Percentiles rank a stretch among this genome's conserved stretches.
phyloP scores from a whole-genome alignment of 2,113 vertebrate species.

The Tinamus guttatus region DNA sequence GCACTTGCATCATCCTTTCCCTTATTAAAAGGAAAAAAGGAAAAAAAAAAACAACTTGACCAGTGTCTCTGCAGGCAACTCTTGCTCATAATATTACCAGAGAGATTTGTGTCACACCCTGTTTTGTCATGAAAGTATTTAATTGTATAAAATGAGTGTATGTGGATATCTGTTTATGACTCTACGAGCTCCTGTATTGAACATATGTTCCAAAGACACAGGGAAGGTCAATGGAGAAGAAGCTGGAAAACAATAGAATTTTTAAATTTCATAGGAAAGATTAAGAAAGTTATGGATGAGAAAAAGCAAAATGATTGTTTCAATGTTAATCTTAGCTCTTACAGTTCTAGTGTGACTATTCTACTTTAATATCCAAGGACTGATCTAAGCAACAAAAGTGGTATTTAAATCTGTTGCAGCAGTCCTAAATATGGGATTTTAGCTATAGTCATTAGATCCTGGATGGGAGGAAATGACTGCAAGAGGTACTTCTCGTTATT shows the following conservation, averaged over 20 bases:
- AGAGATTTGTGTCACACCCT: background rate
- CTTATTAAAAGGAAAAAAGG: background rate
- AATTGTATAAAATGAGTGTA: background rate
- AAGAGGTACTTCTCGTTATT: background rate
- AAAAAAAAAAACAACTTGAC: background rate
- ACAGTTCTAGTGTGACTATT: background rate
- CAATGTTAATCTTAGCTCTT: background rate
- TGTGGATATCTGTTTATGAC: background rate
- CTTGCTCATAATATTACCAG: background rate
- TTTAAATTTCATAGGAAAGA: background rate
- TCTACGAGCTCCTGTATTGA: background rate
- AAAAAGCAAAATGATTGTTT: background rate
- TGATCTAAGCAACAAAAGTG: background rate
- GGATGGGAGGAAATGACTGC: background rate
- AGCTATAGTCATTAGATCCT: background rate
- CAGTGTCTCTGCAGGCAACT: slow-evolving; percentile 19
- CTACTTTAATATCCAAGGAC: background rate
- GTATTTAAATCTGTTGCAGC: background rate
- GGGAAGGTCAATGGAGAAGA: background rate
- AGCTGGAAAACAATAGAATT: background rate
- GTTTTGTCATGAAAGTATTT: background rate
- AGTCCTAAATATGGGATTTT: background rate
- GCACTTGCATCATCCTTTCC: slow-evolving; percentile 55
- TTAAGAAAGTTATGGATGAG: background rate
- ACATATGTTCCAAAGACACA: background rate